A percentile compares a stretch with the other conserved stretches of the same genome.
Conservation (phyloP, 2,888 invertebrate genomes). For the Oeneis ivallda region DNA sequence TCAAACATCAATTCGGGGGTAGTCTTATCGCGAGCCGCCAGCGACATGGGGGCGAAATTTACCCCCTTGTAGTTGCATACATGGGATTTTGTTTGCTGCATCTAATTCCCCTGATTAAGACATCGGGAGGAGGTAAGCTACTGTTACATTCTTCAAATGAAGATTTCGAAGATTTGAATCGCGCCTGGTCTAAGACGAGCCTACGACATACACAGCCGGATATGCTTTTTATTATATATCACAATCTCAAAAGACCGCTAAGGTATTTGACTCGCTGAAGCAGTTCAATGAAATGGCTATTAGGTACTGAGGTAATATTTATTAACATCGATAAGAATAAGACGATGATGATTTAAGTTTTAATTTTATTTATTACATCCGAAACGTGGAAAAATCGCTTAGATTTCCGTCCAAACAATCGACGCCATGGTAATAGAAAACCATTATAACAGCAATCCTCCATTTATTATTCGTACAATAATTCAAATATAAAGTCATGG, state of each 20-base stretch:
- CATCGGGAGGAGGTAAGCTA: neutral
- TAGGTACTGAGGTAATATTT: too few species aligned
- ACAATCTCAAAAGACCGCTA: too few species aligned
- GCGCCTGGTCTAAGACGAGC: too few species aligned
- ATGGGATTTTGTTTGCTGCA: slow-evolving; percentile 49
- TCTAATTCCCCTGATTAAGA: slow-evolving; percentile 28
- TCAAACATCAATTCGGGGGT: slow-evolving; percentile 76
- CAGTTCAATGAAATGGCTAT: too few species aligned
- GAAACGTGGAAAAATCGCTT: slow-evolving; percentile 7
- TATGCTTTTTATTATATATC: too few species aligned
- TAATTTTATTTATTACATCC: slow-evolving; percentile 2
- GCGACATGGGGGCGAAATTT: slow-evolving; percentile 55
- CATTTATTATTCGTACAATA: slow-evolving; percentile 31
- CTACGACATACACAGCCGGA: neutral
- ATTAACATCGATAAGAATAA: too few species aligned
- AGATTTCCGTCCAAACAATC: neutral
- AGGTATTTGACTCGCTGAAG: too few species aligned
- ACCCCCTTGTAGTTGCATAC: slow-evolving; percentile 53
- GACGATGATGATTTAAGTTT: too few species aligned
- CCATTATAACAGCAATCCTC: slow-evolving; percentile 11
- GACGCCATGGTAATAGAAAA: neutral
- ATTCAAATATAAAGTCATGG: slow-evolving; percentile 37
- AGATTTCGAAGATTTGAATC: too few species aligned
- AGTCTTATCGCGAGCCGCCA: slow-evolving; percentile 68
- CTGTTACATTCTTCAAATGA: neutral